A percentile compares a stretch with the other conserved stretches of the same genome.
Conservation (phyloP, 2,888 invertebrate species). For the Xanthia togata region DNA sequence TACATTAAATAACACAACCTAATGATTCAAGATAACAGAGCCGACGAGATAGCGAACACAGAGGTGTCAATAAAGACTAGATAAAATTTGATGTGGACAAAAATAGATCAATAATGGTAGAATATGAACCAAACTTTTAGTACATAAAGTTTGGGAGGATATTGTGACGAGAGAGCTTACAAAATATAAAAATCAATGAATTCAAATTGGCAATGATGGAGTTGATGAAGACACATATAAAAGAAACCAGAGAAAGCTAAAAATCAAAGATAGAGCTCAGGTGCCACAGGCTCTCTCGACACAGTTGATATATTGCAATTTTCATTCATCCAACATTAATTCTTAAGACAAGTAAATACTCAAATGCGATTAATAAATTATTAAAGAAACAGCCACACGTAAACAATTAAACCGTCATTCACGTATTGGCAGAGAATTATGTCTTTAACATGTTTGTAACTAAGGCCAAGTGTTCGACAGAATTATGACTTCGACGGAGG, state of each 20-base stretch:
- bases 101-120: constrained; percentile 47
- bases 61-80: constrained; percentile 56
- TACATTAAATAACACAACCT: constrained; percentile 36
- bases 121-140: background rate
- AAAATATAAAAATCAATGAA: background rate
- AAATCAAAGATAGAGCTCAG: too few species aligned
- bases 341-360: constrained; percentile 10
- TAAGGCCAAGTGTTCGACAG: constrained; percentile 53
- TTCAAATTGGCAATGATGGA: background rate
- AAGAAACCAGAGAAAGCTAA: too few species aligned
- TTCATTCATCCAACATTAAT: background rate
- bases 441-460: constrained; percentile 39
- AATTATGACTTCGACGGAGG: constrained; percentile 40
- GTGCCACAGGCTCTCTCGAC: too few species aligned
- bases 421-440: constrained; percentile 54
- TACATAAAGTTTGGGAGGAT: background rate
- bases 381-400: constrained; percentile 24
- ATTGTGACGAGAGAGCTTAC: background rate
- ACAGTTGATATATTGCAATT: too few species aligned
- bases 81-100: constrained; percentile 51
- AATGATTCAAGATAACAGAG: constrained; percentile 56
- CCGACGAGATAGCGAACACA: constrained; percentile 34
- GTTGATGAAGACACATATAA: background rate
- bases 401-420: constrained; percentile 45
- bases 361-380: constrained; percentile 30